Base-by-base conservation (phyloP, 2,888 invertebrate species). In the Syrphus vitripennis region DNA sequence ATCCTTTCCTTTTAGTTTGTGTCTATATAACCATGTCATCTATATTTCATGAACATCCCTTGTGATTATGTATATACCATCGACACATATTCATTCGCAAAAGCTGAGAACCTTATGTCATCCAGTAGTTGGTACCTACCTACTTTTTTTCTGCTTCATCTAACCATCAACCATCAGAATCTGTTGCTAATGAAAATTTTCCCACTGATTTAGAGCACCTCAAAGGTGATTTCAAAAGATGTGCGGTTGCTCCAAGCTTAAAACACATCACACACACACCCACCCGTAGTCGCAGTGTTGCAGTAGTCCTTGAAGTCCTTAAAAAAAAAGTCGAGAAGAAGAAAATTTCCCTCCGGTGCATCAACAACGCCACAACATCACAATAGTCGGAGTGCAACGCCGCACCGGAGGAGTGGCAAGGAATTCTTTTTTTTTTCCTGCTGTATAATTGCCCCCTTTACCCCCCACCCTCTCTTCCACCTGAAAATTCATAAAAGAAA, bases 101-200 rank as follows among this genome's bases (percentile, higher is more conserved):
- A 9, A 45, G 42, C 26, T 19, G 19, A 19, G 45, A 65, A 45
- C 24, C 63, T 12, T 29, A 70, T 59, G n/a, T 34, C 29, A n/a
- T n/a, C 6, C 1, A n/a, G n/a, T n/a, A n/a, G n/a, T n/a, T n/a
- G n/a, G n/a, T n/a, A n/a, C n/a, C n/a, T n/a, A n/a, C n/a, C n/a
- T 9, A 71, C n/a, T 55, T 29, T n/a, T n/a, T n/a, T 57, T 29
- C 50, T n/a, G n/a, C n/a, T 26, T 16, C 72, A 61, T n/a, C 59
- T 5, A 50, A 42, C 75, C 37, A 34, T 50, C 48, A 67, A 69
- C 16, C 61, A 50, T 50, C 61, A 69, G 69, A 59, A 63, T 53
- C 48, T 70, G 61, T 61, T 76, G 48, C 71, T 65, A 76, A 82
- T 77, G 70, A 76, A 82, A 55, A 71, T 76, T 55, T 82, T 48